These are phyloP conservation scores for Regulus satrapa DNA, from an alignment of 2,113 vertebrate genomes.

Conservation along the genomic window DNA sequence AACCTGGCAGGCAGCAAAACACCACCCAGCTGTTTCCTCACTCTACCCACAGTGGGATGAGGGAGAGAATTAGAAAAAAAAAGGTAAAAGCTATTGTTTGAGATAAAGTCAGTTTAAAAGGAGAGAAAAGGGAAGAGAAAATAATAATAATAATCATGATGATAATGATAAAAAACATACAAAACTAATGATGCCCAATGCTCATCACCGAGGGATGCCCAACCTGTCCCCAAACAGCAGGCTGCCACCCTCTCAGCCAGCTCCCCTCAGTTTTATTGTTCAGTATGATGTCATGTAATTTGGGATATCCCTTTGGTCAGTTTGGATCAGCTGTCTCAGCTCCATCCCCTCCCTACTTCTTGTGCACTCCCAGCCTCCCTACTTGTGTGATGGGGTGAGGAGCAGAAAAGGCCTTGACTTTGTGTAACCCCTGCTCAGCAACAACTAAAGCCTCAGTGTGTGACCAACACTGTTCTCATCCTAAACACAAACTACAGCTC, in stretches of 20 bases:
- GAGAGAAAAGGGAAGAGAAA: background rate
- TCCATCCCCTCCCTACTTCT: background rate
- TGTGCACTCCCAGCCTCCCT: background rate
- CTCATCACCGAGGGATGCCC: accelerated
- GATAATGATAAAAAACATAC: background rate
- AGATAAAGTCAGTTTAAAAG: background rate
- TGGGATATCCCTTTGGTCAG: background rate
- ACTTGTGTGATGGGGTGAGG: background rate
- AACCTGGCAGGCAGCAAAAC: background rate
- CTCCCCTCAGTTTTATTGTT: background rate
- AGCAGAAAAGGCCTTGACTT: background rate
- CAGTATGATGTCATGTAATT: background rate
- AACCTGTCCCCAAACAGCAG: too few relatives aligned
- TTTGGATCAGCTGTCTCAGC: background rate
- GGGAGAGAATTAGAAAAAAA: background rate
- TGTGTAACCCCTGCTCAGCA: background rate
- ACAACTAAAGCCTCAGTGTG: background rate
- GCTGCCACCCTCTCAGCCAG: background rate
- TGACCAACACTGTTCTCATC: background rate
- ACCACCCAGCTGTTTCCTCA: background rate
- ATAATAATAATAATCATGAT: background rate
- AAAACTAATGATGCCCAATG: background rate
- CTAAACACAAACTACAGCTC: background rate
- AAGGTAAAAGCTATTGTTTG: background rate
- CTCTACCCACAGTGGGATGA: background rate